Percentiles rank a stretch among this genome's conserved stretches.
Evolutionary conservation across 2,797 vertebrate species (phyloP).

Genomic region (Mormyrus proboscirostris): DNA sequence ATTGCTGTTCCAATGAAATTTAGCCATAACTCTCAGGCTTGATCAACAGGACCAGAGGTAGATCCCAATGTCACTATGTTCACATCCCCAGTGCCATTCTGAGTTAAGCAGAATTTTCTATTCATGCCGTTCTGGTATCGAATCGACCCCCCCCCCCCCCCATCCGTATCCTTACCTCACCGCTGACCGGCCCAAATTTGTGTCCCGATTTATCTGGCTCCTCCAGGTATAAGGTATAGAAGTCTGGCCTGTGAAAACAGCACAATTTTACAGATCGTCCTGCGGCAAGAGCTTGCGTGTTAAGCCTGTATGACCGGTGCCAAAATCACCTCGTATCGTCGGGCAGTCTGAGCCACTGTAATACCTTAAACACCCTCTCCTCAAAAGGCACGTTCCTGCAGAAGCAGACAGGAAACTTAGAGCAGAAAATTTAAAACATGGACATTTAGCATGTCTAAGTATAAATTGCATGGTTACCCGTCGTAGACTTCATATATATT

Average conservation of each 20-base stretch:
- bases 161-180: conserved; percentile 68
- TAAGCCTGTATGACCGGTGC: not conserved
- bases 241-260: conserved; percentile 73
- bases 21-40: not conserved
- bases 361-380: conserved; percentile 54
- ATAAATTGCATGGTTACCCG: conserved; percentile 43
- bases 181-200: conserved; percentile 77
- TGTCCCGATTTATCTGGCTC: conserved; percentile 94
- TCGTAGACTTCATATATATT: conserved; percentile 51
- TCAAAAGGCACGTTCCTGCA: conserved; percentile 58
- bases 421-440: not conserved
- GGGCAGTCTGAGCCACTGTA: conserved; percentile 65
- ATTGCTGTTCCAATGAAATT: too few relatives aligned
- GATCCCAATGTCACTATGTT: not conserved
- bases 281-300: not conserved
- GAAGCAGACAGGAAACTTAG: not conserved
- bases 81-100: not conserved
- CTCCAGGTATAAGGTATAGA: conserved; percentile 94
- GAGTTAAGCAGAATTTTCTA: not conserved
- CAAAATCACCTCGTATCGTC: conserved; percentile 43
- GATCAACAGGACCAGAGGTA: not conserved
- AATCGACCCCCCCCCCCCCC: not conserved
- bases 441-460: not conserved
- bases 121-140: not conserved
- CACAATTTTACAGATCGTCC: not conserved